Evolutionary conservation across 2,113 vertebrate genomes (phyloP), one percentile per base, ranked within the genome.

Genomic region (Odocoileus virginianus): DNA sequence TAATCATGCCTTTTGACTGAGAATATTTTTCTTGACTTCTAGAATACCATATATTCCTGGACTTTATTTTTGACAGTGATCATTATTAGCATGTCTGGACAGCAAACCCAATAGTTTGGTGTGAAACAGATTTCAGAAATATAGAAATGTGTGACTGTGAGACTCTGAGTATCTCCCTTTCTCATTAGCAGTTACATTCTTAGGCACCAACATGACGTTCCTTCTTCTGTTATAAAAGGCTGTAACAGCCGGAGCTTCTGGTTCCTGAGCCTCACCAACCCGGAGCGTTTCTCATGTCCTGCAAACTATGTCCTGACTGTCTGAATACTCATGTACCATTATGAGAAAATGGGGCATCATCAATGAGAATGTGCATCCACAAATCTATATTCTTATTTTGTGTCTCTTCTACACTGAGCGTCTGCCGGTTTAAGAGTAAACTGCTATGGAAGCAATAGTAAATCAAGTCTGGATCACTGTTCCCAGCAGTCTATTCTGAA

Each of bases 1-100:
- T 58, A 54, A 19, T 57, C 15, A 78, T 81, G 23, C 3, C 1
- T 74, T 67, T 81, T 79, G 60, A 6, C 64, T 81, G 50, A 94
- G 85, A 84, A 88, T 81, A 87, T 83, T 91, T 11, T 78, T 88
- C 14, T 95, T 87, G 43, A 2, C 2, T 88, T 95, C 15, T 71
- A 57, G 23, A 9, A 64, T 5, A 89, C 5, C 11, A 50, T 2
- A 60, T 57, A 55, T 28, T 78, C 21, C 60, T 52, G 23, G 52
- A 78, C 60, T 85, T 61, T 58, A 27, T 50, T 55, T 58, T 67
- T 21, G 50, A 36, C 50, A 12, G 17, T 91, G 30, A 7, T 23
- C 16, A 43, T 8, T 71, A 87, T 36, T 92, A 13, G 15, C 15
- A 87, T 83, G 21, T 16, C 11, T 82, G 43, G 33, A 91, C 5